Percentiles rank a stretch among this genome's conserved stretches.
phyloP scores from a whole-genome alignment of 2,888 invertebrate species.

The Parasteatoda lunata region DNA sequence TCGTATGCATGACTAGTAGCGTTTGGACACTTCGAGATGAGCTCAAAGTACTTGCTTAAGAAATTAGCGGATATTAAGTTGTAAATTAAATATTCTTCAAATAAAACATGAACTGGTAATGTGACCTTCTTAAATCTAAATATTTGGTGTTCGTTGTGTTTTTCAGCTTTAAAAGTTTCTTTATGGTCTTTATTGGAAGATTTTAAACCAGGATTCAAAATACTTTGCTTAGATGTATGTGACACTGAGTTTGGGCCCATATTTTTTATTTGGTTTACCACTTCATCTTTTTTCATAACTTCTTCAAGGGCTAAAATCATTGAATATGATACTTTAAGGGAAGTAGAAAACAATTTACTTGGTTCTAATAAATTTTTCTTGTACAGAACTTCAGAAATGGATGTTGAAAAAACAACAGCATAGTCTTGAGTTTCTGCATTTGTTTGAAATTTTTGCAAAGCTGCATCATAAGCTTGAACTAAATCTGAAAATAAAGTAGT shows the following conservation, averaged over 20 bases:
- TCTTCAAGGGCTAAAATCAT: slow-evolving; percentile 24
- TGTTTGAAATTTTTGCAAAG: slow-evolving; percentile 12
- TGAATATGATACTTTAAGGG: slow-evolving; percentile 23
- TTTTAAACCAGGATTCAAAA: neutral
- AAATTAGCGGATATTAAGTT: slow-evolving; percentile 12
- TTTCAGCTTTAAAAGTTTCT: neutral
- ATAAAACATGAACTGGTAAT: neutral
- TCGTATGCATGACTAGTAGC: neutral
- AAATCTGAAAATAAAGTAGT: slow-evolving; percentile 13
- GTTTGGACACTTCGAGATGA: slow-evolving; percentile 8
- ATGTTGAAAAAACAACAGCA: slow-evolving; percentile 18
- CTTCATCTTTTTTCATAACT: neutral
- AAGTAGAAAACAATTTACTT: slow-evolving; percentile 10
- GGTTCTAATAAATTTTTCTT: neutral
- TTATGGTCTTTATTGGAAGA: neutral
- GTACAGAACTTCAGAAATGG: slow-evolving; percentile 16
- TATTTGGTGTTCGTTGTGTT: neutral
- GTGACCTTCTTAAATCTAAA: neutral
- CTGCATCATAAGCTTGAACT: slow-evolving; percentile 29
- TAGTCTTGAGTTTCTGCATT: slow-evolving; percentile 4
- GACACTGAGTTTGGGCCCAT: too few relatives aligned
- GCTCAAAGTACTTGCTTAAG: neutral
- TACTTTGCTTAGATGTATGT: neutral
- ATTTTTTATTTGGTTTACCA: too few relatives aligned
- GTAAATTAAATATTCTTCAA: slow-evolving; percentile 17